Conservation (phyloP, 2,888 invertebrate species). For the Drosophila quinaria region DNA sequence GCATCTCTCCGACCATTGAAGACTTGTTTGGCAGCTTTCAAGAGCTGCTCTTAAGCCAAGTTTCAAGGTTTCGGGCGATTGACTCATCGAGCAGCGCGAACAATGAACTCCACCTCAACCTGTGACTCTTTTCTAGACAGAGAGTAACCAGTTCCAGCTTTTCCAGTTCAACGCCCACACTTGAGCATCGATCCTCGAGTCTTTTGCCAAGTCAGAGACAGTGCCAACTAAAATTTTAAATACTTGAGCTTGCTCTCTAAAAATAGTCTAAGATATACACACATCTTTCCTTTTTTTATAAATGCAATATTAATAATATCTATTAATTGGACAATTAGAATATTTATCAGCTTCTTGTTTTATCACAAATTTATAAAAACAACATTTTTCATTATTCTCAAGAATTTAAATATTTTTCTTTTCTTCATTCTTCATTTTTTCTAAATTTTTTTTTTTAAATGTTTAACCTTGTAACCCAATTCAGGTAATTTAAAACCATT, state of each 20-base stretch:
- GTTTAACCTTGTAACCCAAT: no score
- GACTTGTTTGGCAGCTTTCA: conserved; percentile 46
- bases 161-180: conserved; percentile 44
- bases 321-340: no score
- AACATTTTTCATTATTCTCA: no score
- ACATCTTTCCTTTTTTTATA: no score
- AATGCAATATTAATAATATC: no score
- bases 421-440: no score
- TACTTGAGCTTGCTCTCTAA: background rate
- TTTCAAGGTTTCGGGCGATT: conserved; percentile 42
- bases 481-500: no score
- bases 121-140: conserved; percentile 17
- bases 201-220: background rate
- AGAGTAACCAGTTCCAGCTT: conserved; percentile 37
- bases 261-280: no score
- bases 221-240: background rate
- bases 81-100: conserved; percentile 44
- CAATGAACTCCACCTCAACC: conserved; percentile 67
- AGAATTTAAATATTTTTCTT: no score
- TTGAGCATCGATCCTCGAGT: conserved; percentile 28
- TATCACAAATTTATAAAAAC: no score
- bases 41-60: conserved; percentile 5
- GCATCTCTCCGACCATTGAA: background rate
- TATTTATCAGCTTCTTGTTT: no score
- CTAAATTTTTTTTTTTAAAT: no score